phyloP scores from a whole-genome alignment of 1,140 invertebrate genomes.

The Temnothorax nylanderi region DNA sequence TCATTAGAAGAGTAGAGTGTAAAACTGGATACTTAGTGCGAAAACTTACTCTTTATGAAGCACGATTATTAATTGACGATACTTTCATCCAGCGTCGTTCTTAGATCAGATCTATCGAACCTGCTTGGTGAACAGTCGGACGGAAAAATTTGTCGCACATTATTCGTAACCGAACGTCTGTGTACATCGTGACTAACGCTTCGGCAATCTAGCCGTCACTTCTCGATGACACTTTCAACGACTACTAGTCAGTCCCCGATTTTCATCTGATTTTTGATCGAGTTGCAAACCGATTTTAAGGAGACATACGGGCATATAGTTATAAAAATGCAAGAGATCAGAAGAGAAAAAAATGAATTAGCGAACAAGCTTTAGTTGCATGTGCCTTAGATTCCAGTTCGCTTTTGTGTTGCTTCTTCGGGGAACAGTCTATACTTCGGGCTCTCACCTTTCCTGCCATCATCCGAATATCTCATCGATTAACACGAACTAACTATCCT shows the following conservation, averaged over 20 bases:
- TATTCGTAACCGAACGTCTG: constrained; percentile 41
- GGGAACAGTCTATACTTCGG: constrained; percentile 34
- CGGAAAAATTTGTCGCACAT: constrained; percentile 22
- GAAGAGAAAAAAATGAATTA: constrained; percentile 36
- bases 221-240: constrained; percentile 81
- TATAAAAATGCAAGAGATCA: not conserved
- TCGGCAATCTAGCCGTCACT: constrained; percentile 44
- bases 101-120: constrained; percentile 11
- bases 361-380: constrained; percentile 80
- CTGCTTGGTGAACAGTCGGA: constrained; percentile 31
- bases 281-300: constrained; percentile 43
- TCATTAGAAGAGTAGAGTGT: constrained; percentile 2
- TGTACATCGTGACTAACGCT: constrained; percentile 66
- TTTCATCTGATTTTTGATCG: constrained; percentile 57
- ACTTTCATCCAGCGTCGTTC: not conserved
- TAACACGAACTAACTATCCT: constrained; percentile 37
- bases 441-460: constrained; percentile 24
- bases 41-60: constrained; percentile 25
- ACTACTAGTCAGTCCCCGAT: constrained; percentile 85
- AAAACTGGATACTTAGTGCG: constrained; percentile 25
- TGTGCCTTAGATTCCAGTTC: constrained; percentile 78
- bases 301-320: not conserved
- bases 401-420: constrained; percentile 79
- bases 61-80: not conserved
- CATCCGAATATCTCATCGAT: constrained; percentile 38